Evolutionary conservation across 2,888 invertebrate genomes (phyloP).

Genomic region (Andrena marginata): DNA sequence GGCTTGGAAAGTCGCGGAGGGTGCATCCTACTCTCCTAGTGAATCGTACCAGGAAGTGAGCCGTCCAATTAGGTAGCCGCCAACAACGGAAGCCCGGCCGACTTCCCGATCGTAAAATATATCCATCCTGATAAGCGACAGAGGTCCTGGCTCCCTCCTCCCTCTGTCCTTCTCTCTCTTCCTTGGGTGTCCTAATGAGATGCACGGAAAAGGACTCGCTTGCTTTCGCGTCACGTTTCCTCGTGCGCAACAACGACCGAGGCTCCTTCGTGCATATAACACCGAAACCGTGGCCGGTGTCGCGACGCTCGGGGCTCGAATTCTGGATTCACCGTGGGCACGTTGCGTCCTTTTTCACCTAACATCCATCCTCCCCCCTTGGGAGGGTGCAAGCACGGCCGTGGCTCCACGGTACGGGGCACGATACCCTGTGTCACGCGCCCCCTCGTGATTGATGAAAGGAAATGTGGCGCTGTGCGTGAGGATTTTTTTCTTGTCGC

Average conservation of each 20-base stretch:
- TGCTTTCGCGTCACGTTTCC: slow-evolving; percentile 78
- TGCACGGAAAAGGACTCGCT: slow-evolving; percentile 74
- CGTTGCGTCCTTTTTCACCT: slow-evolving; percentile 18
- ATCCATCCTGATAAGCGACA: slow-evolving; percentile 72
- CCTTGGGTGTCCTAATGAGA: slow-evolving; percentile 74
- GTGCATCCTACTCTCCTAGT: slow-evolving; percentile 47
- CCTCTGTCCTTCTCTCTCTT: not conserved
- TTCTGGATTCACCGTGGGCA: slow-evolving; percentile 62
- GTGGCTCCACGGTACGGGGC: not conserved
- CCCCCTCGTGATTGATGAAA: slow-evolving; percentile 50
- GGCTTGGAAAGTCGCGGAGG: slow-evolving; percentile 30
- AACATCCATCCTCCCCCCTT: not conserved
- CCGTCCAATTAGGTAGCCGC: slow-evolving; percentile 72
- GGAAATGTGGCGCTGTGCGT: slow-evolving; percentile 50
- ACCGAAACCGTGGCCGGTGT: slow-evolving; percentile 41
- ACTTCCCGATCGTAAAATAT: slow-evolving; percentile 76
- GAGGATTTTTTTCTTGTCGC: slow-evolving; percentile 25
- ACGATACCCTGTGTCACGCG: slow-evolving; percentile 42
- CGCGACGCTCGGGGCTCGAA: slow-evolving; percentile 46
- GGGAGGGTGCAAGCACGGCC: not conserved
- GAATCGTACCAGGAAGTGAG: slow-evolving; percentile 71
- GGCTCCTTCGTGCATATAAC: slow-evolving; percentile 41
- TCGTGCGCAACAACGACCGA: slow-evolving; percentile 56
- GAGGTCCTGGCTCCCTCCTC: slow-evolving; percentile 53
- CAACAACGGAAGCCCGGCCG: slow-evolving; percentile 70